phyloP scores from a whole-genome alignment of 1,140 invertebrate species.

The Heliconius himera region DNA sequence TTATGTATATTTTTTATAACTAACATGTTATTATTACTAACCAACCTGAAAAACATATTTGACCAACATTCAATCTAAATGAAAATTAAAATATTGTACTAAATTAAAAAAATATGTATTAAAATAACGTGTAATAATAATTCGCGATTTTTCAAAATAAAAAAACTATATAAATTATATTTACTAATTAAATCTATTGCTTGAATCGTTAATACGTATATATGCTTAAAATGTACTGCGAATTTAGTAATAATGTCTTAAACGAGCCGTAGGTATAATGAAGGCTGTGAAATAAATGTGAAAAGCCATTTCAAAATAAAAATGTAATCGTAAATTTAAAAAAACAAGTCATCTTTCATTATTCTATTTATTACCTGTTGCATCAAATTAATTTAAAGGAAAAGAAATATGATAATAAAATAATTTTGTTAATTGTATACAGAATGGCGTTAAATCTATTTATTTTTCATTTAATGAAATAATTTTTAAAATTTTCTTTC shows the following conservation, averaged over 20 bases:
- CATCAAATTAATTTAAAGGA: too few species aligned
- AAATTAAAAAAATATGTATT: not conserved
- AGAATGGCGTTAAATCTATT: too few species aligned
- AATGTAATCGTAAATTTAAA: not conserved
- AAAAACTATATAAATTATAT: not conserved
- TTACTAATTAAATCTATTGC: not conserved
- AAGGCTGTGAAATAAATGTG: conserved; percentile 68
- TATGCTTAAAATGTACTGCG: conserved; percentile 21
- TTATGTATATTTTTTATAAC: conserved; percentile 31
- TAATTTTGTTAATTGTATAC: too few species aligned
- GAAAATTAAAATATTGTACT: not conserved
- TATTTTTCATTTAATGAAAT: not conserved
- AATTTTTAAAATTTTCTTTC: too few species aligned
- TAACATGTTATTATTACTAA: conserved; percentile 56
- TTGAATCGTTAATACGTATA: conserved; percentile 9
- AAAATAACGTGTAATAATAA: not conserved
- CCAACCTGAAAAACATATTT: conserved; percentile 20
- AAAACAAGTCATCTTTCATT: not conserved
- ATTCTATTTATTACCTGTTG: not conserved
- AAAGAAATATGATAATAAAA: too few species aligned
- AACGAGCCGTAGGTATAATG: conserved; percentile 50
- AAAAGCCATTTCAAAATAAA: conserved; percentile 45
- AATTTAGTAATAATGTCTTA: conserved; percentile 19
- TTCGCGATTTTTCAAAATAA: not conserved
- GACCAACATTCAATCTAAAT: conserved; percentile 8